Base-by-base conservation (phyloP, 2,888 invertebrate genomes). In the Lottia gigantea region DNA sequence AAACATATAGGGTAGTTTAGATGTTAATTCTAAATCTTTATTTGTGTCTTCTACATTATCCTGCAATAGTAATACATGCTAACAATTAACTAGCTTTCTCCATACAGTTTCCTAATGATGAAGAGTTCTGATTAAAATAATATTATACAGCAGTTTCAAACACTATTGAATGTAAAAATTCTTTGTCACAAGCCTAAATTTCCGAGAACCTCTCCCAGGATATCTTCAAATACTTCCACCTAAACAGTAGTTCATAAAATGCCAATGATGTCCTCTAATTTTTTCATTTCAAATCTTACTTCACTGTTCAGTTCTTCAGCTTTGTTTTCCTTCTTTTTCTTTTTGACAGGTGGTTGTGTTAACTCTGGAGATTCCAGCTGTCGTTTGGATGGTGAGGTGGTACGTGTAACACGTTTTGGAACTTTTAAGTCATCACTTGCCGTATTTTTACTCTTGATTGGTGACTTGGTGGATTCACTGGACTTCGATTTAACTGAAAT, bases 1-100 rank as follows among this genome's bases (percentile, higher is more conserved):
- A 72, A 76, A 82, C 82, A 85, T 83, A 46, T 75, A 78, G 26
- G 79, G 77, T 16, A 74, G 45, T 4, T 64, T 26, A 25, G 45
- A 62, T 14, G 63, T 62, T 25, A 14, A 55, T 55, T 71, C 71
- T 16, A 66, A 69, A 23, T 64, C 64, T 66, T 69, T 68, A 16
- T 47, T 67, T 62, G 70, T 64, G 11, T 63, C 68, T 46, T 72
- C 68, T n/a, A 67, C 68, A 47, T 71, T 68, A n/a, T 73, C 72
- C 73, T 73, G 47, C 3, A 55, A 61, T 61, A 8, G 7, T 8
- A 6, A 40, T 40, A 40, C 40, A 40, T 40, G 1, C 40, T 40
- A 8, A 40, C 11, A 40, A 40, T 8, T 8, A 40, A 4, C 11
- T 1, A 40, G 8, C 40, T 8, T 40, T 40, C 6, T 40, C 11